A percentile compares a stretch with the other conserved stretches of the same genome.
These are phyloP conservation scores for Salminus brasiliensis DNA, from an alignment of 2,113 vertebrate species.

Conservation along the genomic window DNA sequence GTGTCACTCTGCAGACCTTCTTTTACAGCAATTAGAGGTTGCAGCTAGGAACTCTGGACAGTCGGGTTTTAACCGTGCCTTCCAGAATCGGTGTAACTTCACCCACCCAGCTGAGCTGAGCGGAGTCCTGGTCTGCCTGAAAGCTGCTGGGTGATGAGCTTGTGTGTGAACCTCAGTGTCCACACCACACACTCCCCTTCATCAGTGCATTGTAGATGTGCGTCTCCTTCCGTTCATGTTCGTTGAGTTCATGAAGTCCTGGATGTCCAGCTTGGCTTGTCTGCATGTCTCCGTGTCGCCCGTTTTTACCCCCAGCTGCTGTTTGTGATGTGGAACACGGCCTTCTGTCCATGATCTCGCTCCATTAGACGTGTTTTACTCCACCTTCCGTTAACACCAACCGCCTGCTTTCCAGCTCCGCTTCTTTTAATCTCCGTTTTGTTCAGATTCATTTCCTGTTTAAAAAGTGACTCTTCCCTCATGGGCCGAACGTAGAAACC, in stretches of 20 bases:
- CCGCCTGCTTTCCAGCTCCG: too few relatives aligned
- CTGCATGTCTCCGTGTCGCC: neutral
- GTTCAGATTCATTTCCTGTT: neutral
- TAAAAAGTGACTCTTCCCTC: neutral
- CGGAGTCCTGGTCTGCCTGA: neutral
- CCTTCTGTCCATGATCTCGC: neutral
- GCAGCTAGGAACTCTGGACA: too few relatives aligned
- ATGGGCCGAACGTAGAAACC: neutral
- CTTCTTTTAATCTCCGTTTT: neutral
- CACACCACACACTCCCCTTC: neutral
- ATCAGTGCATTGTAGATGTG: neutral
- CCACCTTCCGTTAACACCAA: too few relatives aligned
- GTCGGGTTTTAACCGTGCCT: too few relatives aligned
- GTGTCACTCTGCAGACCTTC: too few relatives aligned
- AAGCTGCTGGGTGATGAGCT: neutral
- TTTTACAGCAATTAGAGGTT: too few relatives aligned
- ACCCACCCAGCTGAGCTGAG: neutral
- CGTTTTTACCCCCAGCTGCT: neutral
- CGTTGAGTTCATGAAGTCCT: neutral
- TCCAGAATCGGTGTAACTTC: too few relatives aligned
- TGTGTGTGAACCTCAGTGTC: neutral
- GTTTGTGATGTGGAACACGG: neutral
- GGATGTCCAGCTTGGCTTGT: neutral
- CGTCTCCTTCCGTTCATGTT: too few relatives aligned
- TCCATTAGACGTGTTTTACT: neutral